Base-by-base conservation (phyloP, 2,888 invertebrate species). In the Punctoribates punctum region DNA sequence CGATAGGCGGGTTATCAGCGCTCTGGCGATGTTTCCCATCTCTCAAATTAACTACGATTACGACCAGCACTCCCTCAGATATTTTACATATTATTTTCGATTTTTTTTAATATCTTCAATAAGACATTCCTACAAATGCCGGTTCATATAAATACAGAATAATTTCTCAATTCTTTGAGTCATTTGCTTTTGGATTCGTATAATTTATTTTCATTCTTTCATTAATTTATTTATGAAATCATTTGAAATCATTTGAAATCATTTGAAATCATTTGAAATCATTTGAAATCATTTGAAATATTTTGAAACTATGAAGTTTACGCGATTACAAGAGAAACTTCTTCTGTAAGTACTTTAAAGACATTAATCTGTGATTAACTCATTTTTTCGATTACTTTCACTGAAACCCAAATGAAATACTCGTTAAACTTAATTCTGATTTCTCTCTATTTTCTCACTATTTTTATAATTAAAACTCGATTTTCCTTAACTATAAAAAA, bases 101-200 rank as follows among this genome's bases (percentile, higher is more conserved):
- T 15, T 27, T 17, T 62, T 27, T 3, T 27, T 9, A 62, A 25
- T 62, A 2, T 27, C 27, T 62, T 62, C 15, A 5, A 62, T 62
- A 62, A 62, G 62, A 62, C 62, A 62, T 27, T 27, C 62, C 62
- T 62, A 25, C 62, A 62, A 62, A 62, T 62, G 62, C 27, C 62
- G 62, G 62, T 27, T 23, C 25, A 42, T 62, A 62, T 62, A 62
- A 25, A 62, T 62, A 62, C 1, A 27, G 29, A 23, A 25, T 27
- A 27, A 15, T 62, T 29, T 62, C 15, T 23, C 17, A 62, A 62
- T 25, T 62, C 6, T 5, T n/a, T 2, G 20, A 17, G 17, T 62
- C 15, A 62, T 62, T 20, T 27, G 62, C 3, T 27, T 62, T 29
- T 62, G 3, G 9, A 27, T 62, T 20, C 25, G 6, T 8, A 54